phyloP scores from a whole-genome alignment of 2,797 vertebrate genomes.

The Crocodylus rhombifer region DNA sequence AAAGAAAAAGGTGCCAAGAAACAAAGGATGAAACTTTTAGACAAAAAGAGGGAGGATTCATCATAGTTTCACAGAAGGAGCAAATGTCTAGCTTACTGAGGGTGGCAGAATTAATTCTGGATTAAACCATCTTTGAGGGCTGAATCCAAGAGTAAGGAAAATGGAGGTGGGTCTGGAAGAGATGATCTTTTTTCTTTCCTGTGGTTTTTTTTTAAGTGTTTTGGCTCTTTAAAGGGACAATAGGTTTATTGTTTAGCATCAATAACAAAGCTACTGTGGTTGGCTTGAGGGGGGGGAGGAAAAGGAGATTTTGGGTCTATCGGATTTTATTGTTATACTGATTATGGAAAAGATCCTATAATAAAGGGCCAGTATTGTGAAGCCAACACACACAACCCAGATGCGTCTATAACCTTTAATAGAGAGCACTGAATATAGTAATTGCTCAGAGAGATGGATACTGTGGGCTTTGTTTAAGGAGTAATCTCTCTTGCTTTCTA shows the following conservation, averaged over 20 bases:
- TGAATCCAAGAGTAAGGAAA: not conserved
- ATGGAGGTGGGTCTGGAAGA: not conserved
- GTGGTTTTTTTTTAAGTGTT: not conserved
- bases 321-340: not conserved
- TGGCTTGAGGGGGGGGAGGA: not conserved
- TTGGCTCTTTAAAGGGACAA: not conserved
- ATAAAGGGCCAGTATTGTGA: conserved; percentile 26
- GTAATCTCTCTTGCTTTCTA: conserved; percentile 69
- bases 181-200: not conserved
- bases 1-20: not conserved
- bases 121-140: not conserved
- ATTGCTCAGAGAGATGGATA: conserved; percentile 50
- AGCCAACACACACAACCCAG: not conserved
- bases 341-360: not conserved
- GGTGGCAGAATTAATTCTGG: not conserved
- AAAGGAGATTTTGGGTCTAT: not conserved
- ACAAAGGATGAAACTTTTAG: not conserved
- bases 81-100: not conserved
- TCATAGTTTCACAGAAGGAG: not conserved
- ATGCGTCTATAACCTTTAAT: not conserved
- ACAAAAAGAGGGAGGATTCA: not conserved
- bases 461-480: conserved; percentile 53
- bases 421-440: conserved; percentile 37
- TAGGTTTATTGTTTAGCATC: not conserved
- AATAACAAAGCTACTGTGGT: not conserved